A percentile compares a stretch with the other conserved stretches of the same genome.
These are phyloP conservation scores for Drosophila neotestacea DNA, from an alignment of 2,888 invertebrate genomes.

Conservation along the genomic window DNA sequence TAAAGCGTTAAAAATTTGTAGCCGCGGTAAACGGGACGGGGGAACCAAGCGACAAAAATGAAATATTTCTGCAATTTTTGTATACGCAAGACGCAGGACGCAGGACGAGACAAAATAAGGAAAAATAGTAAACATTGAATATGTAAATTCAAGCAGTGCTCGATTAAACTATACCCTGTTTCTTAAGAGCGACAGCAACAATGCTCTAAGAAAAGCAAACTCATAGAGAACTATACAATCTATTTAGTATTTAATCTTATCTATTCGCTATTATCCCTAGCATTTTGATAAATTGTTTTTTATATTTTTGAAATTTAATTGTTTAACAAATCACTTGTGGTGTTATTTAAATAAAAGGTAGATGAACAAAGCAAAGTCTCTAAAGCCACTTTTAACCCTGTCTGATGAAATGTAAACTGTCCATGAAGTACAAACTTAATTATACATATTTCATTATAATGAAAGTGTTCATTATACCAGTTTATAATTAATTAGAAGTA, in stretches of 20 bases:
- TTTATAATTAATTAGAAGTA: too few species aligned
- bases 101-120: conserved; percentile 10
- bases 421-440: too few species aligned
- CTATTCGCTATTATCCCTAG: background rate
- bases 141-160: background rate
- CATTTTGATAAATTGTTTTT: background rate
- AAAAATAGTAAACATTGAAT: conserved; percentile 23
- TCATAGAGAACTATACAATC: too few species aligned
- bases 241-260: background rate
- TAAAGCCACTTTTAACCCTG: too few species aligned
- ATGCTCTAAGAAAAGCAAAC: too few species aligned
- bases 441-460: background rate
- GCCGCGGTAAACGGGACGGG: conserved; percentile 42
- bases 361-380: background rate
- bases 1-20: conserved; percentile 68
- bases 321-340: background rate
- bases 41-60: conserved; percentile 44
- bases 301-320: background rate
- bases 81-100: conserved; percentile 32
- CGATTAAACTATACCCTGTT: conserved; percentile 29
- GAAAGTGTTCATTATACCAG: background rate
- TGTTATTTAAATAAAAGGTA: background rate
- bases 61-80: conserved; percentile 57
- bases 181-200: too few species aligned
- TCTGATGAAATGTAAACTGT: too few species aligned